Percentiles rank a stretch among this genome's conserved stretches.
These are phyloP conservation scores for Manis pentadactyla DNA, from an alignment of 2,797 vertebrate genomes.

Conservation along the genomic window DNA sequence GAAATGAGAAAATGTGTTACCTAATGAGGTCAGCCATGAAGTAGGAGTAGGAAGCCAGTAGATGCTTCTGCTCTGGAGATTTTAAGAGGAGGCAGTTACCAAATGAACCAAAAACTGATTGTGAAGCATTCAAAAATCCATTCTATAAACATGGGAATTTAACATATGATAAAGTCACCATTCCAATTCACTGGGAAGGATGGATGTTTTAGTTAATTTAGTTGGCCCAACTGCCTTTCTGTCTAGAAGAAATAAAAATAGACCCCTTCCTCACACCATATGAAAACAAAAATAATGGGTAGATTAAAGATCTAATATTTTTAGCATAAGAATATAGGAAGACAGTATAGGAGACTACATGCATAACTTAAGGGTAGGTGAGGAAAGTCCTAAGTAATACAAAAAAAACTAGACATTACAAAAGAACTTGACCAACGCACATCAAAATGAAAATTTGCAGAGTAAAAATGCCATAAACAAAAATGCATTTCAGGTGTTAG, in stretches of 20 bases:
- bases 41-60: neutral
- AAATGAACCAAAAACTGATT: neutral
- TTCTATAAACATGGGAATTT: neutral
- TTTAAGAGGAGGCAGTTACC: neutral
- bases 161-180: neutral
- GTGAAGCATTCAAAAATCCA: neutral
- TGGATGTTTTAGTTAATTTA: neutral
- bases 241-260: neutral
- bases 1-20: neutral
- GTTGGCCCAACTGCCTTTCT: neutral
- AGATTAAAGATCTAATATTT: neutral
- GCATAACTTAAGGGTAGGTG: neutral
- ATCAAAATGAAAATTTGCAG: neutral
- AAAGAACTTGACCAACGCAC: neutral
- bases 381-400: neutral
- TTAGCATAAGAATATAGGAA: neutral
- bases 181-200: neutral
- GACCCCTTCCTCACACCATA: neutral
- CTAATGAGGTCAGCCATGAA: neutral
- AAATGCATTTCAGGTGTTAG: neutral
- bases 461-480: neutral
- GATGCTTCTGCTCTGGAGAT: neutral
- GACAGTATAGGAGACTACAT: neutral
- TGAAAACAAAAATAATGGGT: neutral
- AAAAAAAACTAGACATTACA: neutral